A percentile compares a stretch with the other conserved stretches of the same genome.
phyloP scores from a whole-genome alignment of 2,113 vertebrate species.

The Calonectris borealis region DNA sequence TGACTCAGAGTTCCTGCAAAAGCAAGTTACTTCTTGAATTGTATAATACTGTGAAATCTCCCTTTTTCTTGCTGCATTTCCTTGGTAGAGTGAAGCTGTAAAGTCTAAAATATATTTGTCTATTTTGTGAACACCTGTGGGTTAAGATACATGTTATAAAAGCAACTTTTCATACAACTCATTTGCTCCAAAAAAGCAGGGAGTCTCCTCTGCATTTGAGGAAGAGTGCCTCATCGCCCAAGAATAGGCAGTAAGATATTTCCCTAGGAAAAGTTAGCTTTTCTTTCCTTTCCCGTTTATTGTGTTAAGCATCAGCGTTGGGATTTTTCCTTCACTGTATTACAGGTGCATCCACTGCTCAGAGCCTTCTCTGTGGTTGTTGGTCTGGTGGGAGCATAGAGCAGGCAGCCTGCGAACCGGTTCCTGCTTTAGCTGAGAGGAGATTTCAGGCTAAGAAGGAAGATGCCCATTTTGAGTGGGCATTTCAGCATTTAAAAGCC shows the following conservation, averaged over 20 bases:
- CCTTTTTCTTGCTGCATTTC: background rate
- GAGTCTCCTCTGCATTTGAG: background rate
- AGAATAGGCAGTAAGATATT: background rate
- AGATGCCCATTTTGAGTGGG: background rate
- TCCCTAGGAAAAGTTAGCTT: background rate
- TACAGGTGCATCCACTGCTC: background rate
- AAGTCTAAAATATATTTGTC: background rate
- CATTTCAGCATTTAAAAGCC: background rate
- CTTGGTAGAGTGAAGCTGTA: background rate
- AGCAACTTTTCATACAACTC: rapidly evolving
- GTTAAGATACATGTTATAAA: background rate
- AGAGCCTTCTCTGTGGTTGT: background rate
- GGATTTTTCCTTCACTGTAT: background rate
- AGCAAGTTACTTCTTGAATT: background rate
- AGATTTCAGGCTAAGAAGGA: background rate
- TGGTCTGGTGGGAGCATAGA: background rate
- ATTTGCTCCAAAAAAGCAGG: background rate
- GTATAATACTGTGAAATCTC: background rate
- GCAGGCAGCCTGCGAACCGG: background rate
- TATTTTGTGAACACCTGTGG: background rate
- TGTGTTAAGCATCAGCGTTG: background rate
- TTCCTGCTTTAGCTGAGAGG: background rate
- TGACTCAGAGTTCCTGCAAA: background rate
- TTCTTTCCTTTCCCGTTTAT: background rate
- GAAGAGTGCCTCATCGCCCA: background rate